Evolutionary conservation across 2,888 invertebrate genomes (phyloP).

Genomic region (Acanthoscelides obtectus): DNA sequence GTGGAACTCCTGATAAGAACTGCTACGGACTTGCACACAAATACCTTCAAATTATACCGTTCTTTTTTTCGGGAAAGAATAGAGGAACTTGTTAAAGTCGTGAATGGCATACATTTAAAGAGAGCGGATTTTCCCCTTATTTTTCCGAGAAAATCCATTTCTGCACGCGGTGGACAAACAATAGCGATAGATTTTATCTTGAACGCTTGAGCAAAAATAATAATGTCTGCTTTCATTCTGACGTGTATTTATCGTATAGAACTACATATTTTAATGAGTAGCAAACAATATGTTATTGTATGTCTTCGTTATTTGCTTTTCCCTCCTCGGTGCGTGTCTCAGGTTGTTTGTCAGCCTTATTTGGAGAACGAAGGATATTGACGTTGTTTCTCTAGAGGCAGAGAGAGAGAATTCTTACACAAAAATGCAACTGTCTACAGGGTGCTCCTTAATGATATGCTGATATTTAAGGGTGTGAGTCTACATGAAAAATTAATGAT

Average conservation of each 20-base stretch:
- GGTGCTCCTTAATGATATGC: too few species aligned
- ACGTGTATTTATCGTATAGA: neutral
- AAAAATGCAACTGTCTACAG: too few species aligned
- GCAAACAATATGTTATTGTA: too few species aligned
- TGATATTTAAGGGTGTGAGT: too few species aligned
- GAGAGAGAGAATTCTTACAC: too few species aligned
- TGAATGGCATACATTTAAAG: neutral
- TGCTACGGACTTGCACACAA: neutral
- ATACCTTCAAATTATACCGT: neutral
- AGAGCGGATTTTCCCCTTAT: neutral
- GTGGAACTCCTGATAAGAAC: neutral
- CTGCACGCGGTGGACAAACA: neutral
- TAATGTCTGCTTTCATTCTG: neutral
- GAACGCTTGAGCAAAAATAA: neutral
- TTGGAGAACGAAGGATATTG: too few species aligned
- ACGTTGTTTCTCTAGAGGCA: too few species aligned
- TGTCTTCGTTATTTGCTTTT: too few species aligned
- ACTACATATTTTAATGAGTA: neutral
- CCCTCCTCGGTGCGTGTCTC: too few species aligned
- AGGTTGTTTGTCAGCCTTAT: too few species aligned
- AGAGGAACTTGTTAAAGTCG: neutral
- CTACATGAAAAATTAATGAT: too few species aligned
- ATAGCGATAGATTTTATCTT: neutral
- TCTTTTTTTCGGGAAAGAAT: neutral
- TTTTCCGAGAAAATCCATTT: neutral